Conservation (phyloP, 2,113 vertebrate species). For the Cyanoramphus novaezelandiae region DNA sequence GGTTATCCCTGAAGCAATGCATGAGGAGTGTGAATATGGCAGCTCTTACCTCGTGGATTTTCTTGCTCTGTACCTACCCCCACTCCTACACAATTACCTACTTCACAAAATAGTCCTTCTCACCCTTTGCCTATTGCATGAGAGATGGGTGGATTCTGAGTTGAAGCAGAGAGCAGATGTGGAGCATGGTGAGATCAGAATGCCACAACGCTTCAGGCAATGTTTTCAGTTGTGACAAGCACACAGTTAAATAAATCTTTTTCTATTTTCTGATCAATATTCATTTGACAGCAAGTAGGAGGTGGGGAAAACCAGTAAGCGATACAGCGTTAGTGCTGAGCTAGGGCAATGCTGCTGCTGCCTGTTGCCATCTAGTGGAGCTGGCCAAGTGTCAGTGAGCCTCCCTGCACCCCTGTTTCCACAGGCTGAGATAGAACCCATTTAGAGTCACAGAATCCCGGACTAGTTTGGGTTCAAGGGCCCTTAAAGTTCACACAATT, state of each 20-base stretch:
- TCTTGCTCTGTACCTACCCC: not conserved
- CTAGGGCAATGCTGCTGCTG: not conserved
- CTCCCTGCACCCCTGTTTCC: accelerated
- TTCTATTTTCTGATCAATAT: not conserved
- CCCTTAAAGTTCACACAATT: not conserved
- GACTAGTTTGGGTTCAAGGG: not conserved
- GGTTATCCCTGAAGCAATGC: not conserved
- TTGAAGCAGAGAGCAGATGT: not conserved
- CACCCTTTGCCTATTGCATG: not conserved
- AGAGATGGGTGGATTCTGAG: not conserved
- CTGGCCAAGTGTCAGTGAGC: not conserved
- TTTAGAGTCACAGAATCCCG: not conserved
- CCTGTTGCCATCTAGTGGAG: not conserved
- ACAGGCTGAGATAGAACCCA: not conserved
- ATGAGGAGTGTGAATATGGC: too few relatives aligned
- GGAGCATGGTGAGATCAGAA: not conserved
- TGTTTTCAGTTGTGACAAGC: not conserved
- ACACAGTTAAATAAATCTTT: not conserved
- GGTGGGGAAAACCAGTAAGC: not conserved
- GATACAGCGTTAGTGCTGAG: not conserved
- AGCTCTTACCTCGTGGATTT: not conserved
- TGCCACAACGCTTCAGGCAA: accelerated
- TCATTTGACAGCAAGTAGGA: not conserved
- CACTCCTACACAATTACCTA: not conserved
- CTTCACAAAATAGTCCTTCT: not conserved